Evolutionary conservation across 2,888 invertebrate species (phyloP).

Genomic region (Drosophila anomalata): DNA sequence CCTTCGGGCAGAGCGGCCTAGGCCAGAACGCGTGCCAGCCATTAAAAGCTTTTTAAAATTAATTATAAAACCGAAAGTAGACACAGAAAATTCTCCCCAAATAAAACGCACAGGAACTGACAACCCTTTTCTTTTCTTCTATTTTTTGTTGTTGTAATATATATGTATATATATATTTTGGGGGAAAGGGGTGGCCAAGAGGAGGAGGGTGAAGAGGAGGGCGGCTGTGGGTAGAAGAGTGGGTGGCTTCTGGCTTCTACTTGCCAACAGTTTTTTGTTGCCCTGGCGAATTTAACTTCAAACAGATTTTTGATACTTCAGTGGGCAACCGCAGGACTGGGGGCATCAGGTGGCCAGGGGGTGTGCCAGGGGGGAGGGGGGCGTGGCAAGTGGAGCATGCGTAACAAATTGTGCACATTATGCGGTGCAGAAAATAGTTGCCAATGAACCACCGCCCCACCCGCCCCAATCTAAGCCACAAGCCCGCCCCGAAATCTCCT

Average conservation of each 20-base stretch:
- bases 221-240: background rate
- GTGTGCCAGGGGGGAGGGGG: background rate
- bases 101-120: conserved; percentile 57
- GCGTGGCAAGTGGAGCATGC: conserved; percentile 48
- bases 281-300: conserved; percentile 66
- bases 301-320: conserved; percentile 71
- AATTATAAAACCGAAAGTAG: conserved; percentile 76
- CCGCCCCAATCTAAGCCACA: background rate
- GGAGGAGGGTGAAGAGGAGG: background rate
- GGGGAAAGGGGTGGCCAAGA: background rate
- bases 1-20: conserved; percentile 4
- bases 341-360: background rate
- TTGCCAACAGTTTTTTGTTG: conserved; percentile 7
- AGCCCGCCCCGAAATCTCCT: background rate
- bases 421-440: conserved; percentile 69
- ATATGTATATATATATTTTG: conserved; percentile 3
- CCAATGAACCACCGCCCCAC: conserved; percentile 8
- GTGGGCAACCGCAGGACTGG: conserved; percentile 63
- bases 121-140: conserved; percentile 62
- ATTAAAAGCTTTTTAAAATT: conserved; percentile 76
- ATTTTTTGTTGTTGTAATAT: background rate
- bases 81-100: conserved; percentile 54
- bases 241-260: conserved; percentile 1
- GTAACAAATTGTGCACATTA: conserved; percentile 75
- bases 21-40: conserved; percentile 65